These are phyloP conservation scores for Neodiprion pinetum DNA, from an alignment of 1,140 invertebrate genomes.

Conservation along the genomic window DNA sequence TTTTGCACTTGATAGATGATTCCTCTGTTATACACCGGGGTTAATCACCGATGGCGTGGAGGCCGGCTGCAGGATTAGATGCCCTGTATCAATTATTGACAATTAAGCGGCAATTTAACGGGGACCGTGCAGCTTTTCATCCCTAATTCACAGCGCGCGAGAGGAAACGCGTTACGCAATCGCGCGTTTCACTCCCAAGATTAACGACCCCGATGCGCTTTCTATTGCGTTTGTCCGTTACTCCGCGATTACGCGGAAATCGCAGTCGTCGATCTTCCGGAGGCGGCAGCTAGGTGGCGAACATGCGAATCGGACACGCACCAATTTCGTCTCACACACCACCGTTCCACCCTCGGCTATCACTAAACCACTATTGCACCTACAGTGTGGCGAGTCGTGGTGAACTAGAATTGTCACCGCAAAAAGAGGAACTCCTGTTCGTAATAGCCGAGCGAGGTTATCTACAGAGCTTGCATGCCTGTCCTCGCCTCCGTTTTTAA, in stretches of 20 bases:
- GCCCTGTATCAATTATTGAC: not conserved
- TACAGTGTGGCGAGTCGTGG: no score
- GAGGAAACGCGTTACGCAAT: not conserved
- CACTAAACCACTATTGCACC: no score
- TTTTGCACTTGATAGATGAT: no score
- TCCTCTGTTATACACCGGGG: no score
- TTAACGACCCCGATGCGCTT: constrained; percentile 6
- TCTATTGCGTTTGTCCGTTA: not conserved
- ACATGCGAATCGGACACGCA: not conserved
- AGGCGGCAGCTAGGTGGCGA: not conserved
- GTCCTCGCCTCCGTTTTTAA: no score
- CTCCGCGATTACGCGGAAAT: not conserved
- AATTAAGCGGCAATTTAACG: constrained; percentile 3
- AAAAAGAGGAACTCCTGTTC: no score
- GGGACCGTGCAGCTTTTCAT: not conserved
- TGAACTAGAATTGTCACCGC: no score
- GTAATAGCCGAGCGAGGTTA: no score
- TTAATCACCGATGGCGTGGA: no score
- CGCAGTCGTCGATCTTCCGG: not conserved
- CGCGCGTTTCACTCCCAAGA: not conserved
- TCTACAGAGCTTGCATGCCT: no score
- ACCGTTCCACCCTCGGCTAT: not conserved
- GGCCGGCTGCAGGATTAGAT: no score
- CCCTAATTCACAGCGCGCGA: not conserved
- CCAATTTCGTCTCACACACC: not conserved